phyloP scores from a whole-genome alignment of 1,140 invertebrate genomes.

The Pachyrhynchus sulphureomaculatus region DNA sequence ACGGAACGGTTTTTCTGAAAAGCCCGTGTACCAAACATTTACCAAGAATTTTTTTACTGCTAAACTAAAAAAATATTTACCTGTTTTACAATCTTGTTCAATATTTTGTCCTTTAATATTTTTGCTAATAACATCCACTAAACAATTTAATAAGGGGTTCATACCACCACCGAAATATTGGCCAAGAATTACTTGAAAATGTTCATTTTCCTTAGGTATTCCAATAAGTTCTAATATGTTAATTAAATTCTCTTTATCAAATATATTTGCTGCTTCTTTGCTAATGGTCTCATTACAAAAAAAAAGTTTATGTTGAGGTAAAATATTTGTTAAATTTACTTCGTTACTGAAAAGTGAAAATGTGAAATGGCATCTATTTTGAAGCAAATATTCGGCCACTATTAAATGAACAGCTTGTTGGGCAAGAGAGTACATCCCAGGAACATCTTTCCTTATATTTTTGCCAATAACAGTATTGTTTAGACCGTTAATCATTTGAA shows the following conservation, averaged over 20 bases:
- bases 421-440: conserved; percentile 46
- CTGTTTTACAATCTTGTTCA: not conserved
- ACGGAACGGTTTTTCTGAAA: no score
- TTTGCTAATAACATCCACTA: conserved; percentile 15
- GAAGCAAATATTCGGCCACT: conserved; percentile 58
- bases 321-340: conserved; percentile 50
- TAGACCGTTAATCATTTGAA: conserved; percentile 57
- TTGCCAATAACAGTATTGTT: conserved; percentile 49
- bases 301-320: conserved; percentile 33
- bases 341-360: conserved; percentile 60
- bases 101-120: not conserved
- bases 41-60: no score
- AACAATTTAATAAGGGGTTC: conserved; percentile 25
- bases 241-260: conserved; percentile 31
- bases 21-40: no score
- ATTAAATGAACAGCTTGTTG: conserved; percentile 59
- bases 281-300: conserved; percentile 1
- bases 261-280: conserved; percentile 1
- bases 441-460: conserved; percentile 25
- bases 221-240: conserved; percentile 39
- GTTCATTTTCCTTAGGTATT: conserved; percentile 24
- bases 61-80: no score
- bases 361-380: conserved; percentile 58
- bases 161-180: conserved; percentile 25
- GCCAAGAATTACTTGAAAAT: conserved; percentile 23